phyloP scores from a whole-genome alignment of 2,113 vertebrate genomes.

The Porphyrio hochstetteri region DNA sequence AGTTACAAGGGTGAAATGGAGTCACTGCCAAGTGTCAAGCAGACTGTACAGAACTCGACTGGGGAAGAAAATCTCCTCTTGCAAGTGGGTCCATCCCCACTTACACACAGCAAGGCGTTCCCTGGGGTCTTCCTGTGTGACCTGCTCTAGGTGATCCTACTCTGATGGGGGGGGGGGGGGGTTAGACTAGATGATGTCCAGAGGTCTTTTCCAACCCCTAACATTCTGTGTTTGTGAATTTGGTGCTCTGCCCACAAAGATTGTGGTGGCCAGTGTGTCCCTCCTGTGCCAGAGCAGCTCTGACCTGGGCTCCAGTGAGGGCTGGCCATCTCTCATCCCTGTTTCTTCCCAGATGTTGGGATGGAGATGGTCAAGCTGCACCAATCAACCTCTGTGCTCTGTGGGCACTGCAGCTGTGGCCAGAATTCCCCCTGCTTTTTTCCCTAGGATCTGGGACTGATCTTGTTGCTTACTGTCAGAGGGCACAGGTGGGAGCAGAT shows the following conservation, averaged over 20 bases:
- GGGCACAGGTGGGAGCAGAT: background rate
- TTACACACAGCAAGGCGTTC: too few species aligned
- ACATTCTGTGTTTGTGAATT: background rate
- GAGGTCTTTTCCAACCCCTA: too few species aligned
- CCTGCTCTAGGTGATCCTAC: too few species aligned
- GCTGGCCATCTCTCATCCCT: background rate
- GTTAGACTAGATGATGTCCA: too few species aligned
- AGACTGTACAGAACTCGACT: too few species aligned
- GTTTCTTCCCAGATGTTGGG: background rate
- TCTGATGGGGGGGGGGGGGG: too few species aligned
- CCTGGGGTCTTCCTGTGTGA: too few species aligned
- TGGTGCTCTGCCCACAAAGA: background rate
- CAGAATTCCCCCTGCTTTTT: background rate
- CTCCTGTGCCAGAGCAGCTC: background rate
- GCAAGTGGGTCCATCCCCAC: too few species aligned
- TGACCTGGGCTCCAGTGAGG: background rate
- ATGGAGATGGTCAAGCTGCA: background rate
- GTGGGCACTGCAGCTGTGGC: background rate
- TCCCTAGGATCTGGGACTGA: background rate
- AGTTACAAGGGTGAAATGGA: too few species aligned
- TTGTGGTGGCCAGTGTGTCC: background rate
- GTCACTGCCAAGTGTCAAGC: too few species aligned
- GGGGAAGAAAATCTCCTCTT: too few species aligned
- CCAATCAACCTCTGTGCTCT: fast-evolving
- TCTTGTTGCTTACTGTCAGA: fast-evolving